Base-by-base conservation (phyloP, 2,888 invertebrate species). In the Cataglyphis cursor region DNA sequence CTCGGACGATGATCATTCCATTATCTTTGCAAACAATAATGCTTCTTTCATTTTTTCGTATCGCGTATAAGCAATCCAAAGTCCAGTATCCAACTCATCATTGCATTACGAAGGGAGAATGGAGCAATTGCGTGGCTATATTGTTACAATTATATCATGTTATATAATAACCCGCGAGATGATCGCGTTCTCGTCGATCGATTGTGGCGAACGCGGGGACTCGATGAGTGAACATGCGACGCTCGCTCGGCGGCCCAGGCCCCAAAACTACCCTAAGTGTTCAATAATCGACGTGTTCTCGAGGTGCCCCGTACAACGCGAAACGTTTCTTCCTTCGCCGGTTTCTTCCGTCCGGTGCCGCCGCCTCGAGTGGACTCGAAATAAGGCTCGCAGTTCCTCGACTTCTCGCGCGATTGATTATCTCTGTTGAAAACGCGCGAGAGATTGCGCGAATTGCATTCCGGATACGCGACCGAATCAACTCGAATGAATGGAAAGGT, bases 221-320 rank as follows among this genome's bases (percentile, higher is more conserved):
- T 59, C 44, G 38, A 80, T 24, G 70, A 61, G 59, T 24, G 44
- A 35, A 76, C 38, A 41, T 57, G 48, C 80, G 82, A 85, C 82
- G 82, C 88, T 82, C 83, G 88, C 90, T 90, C 91, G 90, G 91
- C 90, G 91, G 89, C 89, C 91, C 91, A 88, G 91, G 92, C 91
- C 91, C 92, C 87, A 92, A 93, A 93, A 92, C 92, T 93, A 93
- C 93, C 94, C 92, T 92, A 94, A 94, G 94, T 94, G 94, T 94
- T 94, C 94, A 93, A 90, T 93, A 92, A 91, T 91, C 91, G 90
- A 93, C 91, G 90, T 92, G 89, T 93, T 92, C 91, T 92, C 87
- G 90, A 91, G 90, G 90, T 91, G 90, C 90, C 59, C 70, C 90
- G 90, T 91, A 89, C 88, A 90, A 92, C 88, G 91, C 91, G 88